Base-by-base conservation (phyloP, 2,113 vertebrate species). In the Lycocorax pyrrhopterus region DNA sequence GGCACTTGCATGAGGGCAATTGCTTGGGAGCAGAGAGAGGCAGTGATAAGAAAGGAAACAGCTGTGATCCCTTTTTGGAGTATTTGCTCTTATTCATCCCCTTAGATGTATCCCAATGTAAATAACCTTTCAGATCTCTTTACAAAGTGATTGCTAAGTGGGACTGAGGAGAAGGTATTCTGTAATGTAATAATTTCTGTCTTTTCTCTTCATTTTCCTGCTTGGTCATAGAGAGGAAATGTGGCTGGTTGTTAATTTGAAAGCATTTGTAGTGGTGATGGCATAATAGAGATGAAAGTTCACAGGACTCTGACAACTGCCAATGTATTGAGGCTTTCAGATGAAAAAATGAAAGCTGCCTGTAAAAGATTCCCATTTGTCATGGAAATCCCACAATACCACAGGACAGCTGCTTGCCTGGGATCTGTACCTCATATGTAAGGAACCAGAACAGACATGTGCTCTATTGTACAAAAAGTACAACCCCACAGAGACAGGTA, bases 1-100 rank as follows among this genome's bases (percentile, higher is more conserved):
- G 51, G 83, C 13, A 1, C 23, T 0, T 0, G 49, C 30, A 14
- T 1, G 10, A 63, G 39, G 25, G 20, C 0, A 0, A 47, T 17
- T 59, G 73, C 43, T 44, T 51, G 27, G 85, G 9, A 4, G 32
- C 47, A 80, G 64, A 59, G 60, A 63, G 67, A 73, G 69, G 69
- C 37, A 68, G 47, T 58, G 63, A 52, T 33, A 71, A 62, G 84
- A 96, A 67, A 92, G 84, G 89, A 94, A 94, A 68, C 86, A 87
- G 76, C 86, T 87, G 58, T 29, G 56, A 82, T 75, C 66, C 52
- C 39, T 75, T 89, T 78, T n/a, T 29, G 44, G 58, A 94, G 13
- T 3, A 0, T 56, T 92, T 90, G 53, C 35, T 88, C 51, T 49
- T 85, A 32, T 76, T 87, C 74, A 80, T 73, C 46, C 67, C 64